Evolutionary conservation across 2,113 vertebrate species (phyloP), one percentile per base, ranked within the genome.

Genomic region (Carettochelys insculpta): DNA sequence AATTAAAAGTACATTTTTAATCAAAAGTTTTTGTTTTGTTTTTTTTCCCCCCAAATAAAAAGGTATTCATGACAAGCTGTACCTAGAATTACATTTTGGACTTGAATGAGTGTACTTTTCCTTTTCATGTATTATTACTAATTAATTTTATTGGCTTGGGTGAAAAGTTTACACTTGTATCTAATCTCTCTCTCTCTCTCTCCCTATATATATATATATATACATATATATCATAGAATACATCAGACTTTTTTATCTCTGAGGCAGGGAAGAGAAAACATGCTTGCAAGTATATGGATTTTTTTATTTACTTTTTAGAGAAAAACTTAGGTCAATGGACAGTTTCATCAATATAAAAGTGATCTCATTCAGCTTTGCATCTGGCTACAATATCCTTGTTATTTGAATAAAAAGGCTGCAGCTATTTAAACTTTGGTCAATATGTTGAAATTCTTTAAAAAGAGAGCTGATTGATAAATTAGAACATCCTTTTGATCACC

Each of bases 381-480:
- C 45, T 51, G 31, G 48, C 34, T 50, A 8, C 17, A 86, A 11
- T 4, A 53, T 34, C 41, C 27, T 56, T 53, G 25, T 29, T 47
- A 87, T 27, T 3, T 50, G n/a, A 10, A 82, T 50, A 12, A 65
- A 13, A 8, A 34, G 34, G 48, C 86, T 79, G 34, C 51, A 82
- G 65, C 56, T 83, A 27, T 3, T 80, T 82, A 77, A 85, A 47
- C 31, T 68, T 31, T 14, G 65, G 50, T 58, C 78, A 58, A 27
- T 80, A 45, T 27, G 3, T 17, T 52, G 83, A 78, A 29, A 5
- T 50, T 22, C 34, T 3, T 41, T 51, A 54, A 85, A 82, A 56
- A 61, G 75, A 27, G 20, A 56, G 54, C 12, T 86, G 25, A 65
- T 71, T 61, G 90, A 9, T 79, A 90, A 45, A 54, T 52, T 88